These are phyloP conservation scores for Neopipo cinnamomea DNA, from an alignment of 2,113 vertebrate species.

Conservation along the genomic window DNA sequence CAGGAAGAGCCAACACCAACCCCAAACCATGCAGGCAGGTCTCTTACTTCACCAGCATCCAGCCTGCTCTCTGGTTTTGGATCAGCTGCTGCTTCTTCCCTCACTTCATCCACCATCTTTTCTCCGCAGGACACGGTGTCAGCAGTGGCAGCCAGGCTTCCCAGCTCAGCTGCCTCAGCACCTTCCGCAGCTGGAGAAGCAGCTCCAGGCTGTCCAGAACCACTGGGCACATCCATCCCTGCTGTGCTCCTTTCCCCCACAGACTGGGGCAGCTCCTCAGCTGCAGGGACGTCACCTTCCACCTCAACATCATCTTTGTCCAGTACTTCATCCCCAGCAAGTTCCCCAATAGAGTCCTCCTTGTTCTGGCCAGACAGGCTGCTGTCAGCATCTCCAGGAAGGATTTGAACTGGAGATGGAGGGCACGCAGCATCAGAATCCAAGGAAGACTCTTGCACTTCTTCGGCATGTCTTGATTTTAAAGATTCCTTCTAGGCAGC, in stretches of 20 bases:
- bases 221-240: background rate
- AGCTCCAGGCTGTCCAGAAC: background rate
- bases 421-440: background rate
- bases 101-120: background rate
- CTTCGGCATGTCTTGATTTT: conserved; percentile 34
- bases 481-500: conserved; percentile 57
- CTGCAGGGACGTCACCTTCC: background rate
- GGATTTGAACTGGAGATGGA: background rate
- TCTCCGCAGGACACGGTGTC: background rate
- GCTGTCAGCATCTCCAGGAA: background rate
- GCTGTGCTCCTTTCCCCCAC: background rate
- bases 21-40: background rate
- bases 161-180: background rate
- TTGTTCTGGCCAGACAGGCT: background rate
- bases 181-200: background rate
- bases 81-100: conserved; percentile 22
- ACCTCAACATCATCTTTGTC: background rate
- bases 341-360: background rate
- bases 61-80: background rate
- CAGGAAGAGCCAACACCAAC: background rate
- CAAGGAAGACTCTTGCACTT: conserved; percentile 40
- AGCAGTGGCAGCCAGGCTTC: background rate
- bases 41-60: conserved; percentile 51
- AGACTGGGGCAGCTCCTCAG: background rate
- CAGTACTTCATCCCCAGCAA: background rate